Base-by-base conservation (phyloP, 2,888 invertebrate species). In the Agriopis marginaria region DNA sequence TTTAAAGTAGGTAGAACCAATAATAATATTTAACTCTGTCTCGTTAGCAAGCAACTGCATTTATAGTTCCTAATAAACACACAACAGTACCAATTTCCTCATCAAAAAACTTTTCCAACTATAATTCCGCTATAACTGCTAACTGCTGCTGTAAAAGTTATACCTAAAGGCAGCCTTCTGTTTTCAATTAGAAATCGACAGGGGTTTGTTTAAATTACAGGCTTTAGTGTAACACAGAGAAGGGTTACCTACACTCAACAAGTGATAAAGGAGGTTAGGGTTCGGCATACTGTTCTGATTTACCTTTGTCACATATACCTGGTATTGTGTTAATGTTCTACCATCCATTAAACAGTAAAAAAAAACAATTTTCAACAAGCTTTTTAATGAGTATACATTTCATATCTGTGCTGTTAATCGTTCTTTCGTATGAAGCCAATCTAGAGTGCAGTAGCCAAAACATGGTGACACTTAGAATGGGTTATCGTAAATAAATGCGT, bases 231-330 rank as follows among this genome's bases (percentile, higher is more conserved):
- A 32, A 45, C 55, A 40, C 62, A 17, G 60, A 59, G 40, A 61
- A 60, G 62, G 69, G 69, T 65, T 56, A n/a, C n/a, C n/a, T n/a
- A 32, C 40, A 50, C 66, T 66, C 70, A 63, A 66, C 70, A 70
- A 63, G 70, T 70, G 62, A 69, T 58, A 42, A 59, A 47, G 64
- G 60, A 47, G 14, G 42, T 39, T n/a, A 55, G 23, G 45, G 51
- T 10, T 32, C 32, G 32, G 23, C 40, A 14, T 58, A 51, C 32
- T 32, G 51, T 23, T 49, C 56, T 58, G 51, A 5, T n/a, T n/a
- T 23, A 51, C 32, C 42, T 39, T 45, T 44, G n/a, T 45, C 53
- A 17, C 39, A 39, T 40, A 0, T 32, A 32, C 5, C 32, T 5
- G 4, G 32, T 5, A 3, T 40, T 56, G 9, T 56, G 17, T 51